phyloP scores from a whole-genome alignment of 2,888 invertebrate species.

The Melinaea marsaeus region DNA sequence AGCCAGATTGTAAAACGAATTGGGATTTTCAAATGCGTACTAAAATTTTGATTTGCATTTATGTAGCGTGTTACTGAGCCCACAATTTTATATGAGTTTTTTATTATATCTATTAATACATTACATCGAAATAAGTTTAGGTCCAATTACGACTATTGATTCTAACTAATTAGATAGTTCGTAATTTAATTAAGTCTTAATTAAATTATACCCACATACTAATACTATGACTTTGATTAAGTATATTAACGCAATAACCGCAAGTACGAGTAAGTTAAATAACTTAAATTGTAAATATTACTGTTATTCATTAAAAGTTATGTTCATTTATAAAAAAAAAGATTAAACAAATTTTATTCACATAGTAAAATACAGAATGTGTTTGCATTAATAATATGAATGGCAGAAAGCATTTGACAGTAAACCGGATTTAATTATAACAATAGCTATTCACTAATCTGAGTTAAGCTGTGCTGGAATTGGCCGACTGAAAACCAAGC shows the following conservation, averaged over 20 bases:
- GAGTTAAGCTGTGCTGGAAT: conserved; percentile 23
- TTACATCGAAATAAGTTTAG: background rate
- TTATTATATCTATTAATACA: too few relatives aligned
- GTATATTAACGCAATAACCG: conserved; percentile 11
- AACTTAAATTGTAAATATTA: background rate
- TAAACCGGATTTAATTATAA: background rate
- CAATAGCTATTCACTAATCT: conserved; percentile 3
- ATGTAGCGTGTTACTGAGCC: conserved; percentile 33
- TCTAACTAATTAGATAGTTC: conserved; percentile 13
- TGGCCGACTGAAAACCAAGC: conserved; percentile 25
- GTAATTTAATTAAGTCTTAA: conserved; percentile 23
- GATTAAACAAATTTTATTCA: too few relatives aligned
- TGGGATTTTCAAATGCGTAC: conserved; percentile 51
- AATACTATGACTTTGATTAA: conserved; percentile 17
- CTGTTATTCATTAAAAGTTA: background rate
- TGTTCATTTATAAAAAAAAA: too few relatives aligned
- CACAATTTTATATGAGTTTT: conserved; percentile 17
- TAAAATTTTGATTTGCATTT: conserved; percentile 47
- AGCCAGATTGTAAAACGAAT: conserved; percentile 56
- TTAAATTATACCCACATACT: conserved; percentile 12
- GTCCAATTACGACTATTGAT: conserved; percentile 14
- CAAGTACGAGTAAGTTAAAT: conserved; percentile 1
- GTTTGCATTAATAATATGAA: too few relatives aligned
- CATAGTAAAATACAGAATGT: too few relatives aligned
- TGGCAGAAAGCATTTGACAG: too few relatives aligned